phyloP scores from a whole-genome alignment of 1,140 invertebrate species.

The Drosophila nigrodunni region DNA sequence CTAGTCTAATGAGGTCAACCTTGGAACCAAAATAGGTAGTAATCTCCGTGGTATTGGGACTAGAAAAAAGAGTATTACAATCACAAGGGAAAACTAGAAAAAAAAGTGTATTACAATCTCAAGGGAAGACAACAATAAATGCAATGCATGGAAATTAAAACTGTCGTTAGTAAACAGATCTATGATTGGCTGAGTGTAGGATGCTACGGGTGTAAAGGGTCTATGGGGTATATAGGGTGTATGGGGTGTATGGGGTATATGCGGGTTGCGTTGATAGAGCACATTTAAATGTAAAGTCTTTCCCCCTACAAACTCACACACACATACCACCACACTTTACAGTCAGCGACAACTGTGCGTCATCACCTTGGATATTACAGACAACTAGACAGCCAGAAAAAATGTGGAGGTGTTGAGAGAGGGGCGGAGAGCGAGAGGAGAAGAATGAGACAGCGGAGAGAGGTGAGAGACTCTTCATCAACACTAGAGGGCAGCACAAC shows the following conservation, averaged over 20 bases:
- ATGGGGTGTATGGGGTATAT: conserved; percentile 9
- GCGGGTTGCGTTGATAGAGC: conserved; percentile 14
- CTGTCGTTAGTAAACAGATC: neutral
- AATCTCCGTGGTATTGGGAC: too few species aligned
- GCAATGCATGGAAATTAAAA: neutral
- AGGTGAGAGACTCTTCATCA: conserved; percentile 38
- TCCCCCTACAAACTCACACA: conserved; percentile 1
- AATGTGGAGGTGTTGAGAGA: neutral
- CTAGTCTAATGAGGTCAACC: too few species aligned
- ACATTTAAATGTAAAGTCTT: conserved; percentile 7
- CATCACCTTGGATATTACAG: conserved; percentile 45
- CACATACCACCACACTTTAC: neutral
- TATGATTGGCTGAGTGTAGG: neutral
- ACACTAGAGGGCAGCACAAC: conserved; percentile 41
- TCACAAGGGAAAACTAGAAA: too few species aligned
- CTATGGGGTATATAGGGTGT: neutral
- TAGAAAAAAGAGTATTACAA: too few species aligned
- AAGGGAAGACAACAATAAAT: conserved; percentile 1
- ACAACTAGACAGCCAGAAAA: conserved; percentile 1
- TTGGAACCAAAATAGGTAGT: too few species aligned
- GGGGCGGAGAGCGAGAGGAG: neutral
- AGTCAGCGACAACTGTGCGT: conserved; percentile 33
- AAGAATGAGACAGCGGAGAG: neutral
- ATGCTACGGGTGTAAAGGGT: neutral
- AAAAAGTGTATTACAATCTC: too few species aligned